These are phyloP conservation scores for Fissipunctia ypsillon DNA, from an alignment of 2,888 invertebrate species.

Conservation along the genomic window DNA sequence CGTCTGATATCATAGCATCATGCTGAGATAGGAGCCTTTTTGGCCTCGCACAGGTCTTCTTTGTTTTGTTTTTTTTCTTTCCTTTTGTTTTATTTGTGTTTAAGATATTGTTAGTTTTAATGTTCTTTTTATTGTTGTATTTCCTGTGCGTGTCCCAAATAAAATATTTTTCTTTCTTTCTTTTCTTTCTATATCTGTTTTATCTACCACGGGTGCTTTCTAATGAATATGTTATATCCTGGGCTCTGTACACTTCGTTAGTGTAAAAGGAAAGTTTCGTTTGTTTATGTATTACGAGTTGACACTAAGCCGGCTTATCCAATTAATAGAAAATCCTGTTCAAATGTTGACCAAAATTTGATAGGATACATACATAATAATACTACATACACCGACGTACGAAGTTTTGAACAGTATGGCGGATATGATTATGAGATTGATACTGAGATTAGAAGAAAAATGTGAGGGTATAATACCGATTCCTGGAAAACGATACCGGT, in stretches of 20 bases:
- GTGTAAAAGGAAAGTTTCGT: conserved; percentile 48
- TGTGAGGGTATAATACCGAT: neutral
- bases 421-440: conserved; percentile 4
- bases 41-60: too few relatives aligned
- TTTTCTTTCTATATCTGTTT: too few relatives aligned
- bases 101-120: too few relatives aligned
- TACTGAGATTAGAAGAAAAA: neutral
- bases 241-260: conserved; percentile 23
- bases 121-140: too few relatives aligned
- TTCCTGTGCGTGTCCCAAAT: too few relatives aligned
- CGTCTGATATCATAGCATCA: too few relatives aligned
- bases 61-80: too few relatives aligned
- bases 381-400: neutral
- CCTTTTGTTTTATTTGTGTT: too few relatives aligned
- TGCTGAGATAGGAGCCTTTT: too few relatives aligned
- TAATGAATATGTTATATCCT: conserved; percentile 15
- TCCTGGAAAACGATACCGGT: neutral
- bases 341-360: conserved; percentile 50
- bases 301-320: conserved; percentile 52
- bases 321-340: conserved; percentile 48
- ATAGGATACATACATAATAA: conserved; percentile 10
- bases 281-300: conserved; percentile 36
- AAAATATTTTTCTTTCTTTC: too few relatives aligned
- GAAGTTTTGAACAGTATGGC: neutral
- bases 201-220: neutral